These are phyloP conservation scores for Diarsia dahlii DNA, from an alignment of 2,888 invertebrate genomes.

Conservation along the genomic window DNA sequence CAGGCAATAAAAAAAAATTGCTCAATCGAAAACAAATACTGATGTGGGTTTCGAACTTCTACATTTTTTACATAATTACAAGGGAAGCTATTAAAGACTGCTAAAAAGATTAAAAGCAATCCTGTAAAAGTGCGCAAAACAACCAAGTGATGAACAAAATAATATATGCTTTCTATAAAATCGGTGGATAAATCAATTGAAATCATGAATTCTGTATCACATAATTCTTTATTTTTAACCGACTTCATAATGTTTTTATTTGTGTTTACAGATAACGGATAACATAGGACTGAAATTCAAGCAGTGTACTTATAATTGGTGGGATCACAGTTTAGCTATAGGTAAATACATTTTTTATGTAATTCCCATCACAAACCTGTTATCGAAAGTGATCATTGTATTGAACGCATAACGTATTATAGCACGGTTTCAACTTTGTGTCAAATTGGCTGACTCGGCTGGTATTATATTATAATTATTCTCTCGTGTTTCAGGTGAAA, in stretches of 20 bases:
- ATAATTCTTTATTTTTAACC: too few species aligned
- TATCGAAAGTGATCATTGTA: too few species aligned
- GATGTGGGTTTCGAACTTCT: too few species aligned
- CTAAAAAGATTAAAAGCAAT: neutral
- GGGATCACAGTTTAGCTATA: slow-evolving; percentile 98
- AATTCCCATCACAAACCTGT: too few species aligned
- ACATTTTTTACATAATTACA: too few species aligned
- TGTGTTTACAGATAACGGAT: slow-evolving; percentile 92
- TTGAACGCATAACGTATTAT: too few species aligned
- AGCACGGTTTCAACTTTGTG: neutral
- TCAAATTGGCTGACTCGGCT: neutral
- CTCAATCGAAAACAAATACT: too few species aligned
- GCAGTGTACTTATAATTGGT: slow-evolving; percentile 98
- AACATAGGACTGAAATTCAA: slow-evolving; percentile 95
- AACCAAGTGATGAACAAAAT: neutral
- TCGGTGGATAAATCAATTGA: too few species aligned
- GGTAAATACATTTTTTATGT: slow-evolving; percentile 86
- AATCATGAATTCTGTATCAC: too few species aligned
- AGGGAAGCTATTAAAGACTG: too few species aligned
- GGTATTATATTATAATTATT: neutral
- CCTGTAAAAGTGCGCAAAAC: neutral
- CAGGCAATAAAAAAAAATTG: too few species aligned
- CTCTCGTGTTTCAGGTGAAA: slow-evolving; percentile 90
- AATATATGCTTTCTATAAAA: neutral
- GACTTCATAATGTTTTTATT: neutral